phyloP scores from a whole-genome alignment of 2,797 vertebrate genomes.

The Pantherophis vulpinus region DNA sequence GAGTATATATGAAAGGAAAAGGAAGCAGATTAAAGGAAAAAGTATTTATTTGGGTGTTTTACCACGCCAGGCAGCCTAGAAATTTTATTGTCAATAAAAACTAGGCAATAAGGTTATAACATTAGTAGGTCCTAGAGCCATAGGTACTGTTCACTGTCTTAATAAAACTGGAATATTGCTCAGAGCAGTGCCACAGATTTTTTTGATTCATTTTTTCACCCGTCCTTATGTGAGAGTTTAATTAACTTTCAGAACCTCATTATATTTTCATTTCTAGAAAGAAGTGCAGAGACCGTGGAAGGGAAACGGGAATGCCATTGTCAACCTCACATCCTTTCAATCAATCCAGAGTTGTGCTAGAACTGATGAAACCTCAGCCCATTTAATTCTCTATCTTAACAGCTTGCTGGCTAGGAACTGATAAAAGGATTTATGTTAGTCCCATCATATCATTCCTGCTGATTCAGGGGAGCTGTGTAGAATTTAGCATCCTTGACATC shows the following conservation, averaged over 20 bases:
- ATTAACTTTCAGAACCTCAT: conserved; percentile 41
- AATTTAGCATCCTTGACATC: not conserved
- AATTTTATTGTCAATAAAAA: conserved; percentile 29
- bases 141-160: conserved; percentile 10
- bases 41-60: conserved; percentile 11
- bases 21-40: not conserved
- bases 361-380: conserved; percentile 18
- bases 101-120: not conserved
- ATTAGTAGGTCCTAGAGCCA: not conserved
- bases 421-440: conserved; percentile 28
- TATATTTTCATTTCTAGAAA: conserved; percentile 16
- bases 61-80: not conserved
- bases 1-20: not conserved
- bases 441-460: conserved; percentile 12
- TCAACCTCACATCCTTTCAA: conserved; percentile 5
- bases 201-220: conserved; percentile 40
- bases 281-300: conserved; percentile 1
- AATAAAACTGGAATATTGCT: conserved; percentile 39
- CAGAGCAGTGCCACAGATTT: conserved; percentile 11
- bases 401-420: conserved; percentile 26
- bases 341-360: not conserved
- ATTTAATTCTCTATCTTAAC: conserved; percentile 20
- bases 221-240: conserved; percentile 34
- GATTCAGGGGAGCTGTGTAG: not conserved
- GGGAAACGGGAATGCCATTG: not conserved